Percentiles rank a stretch among this genome's conserved stretches.
Conservation (phyloP, 2,888 invertebrate species). For the Caenorhabditis parvicauda region DNA sequence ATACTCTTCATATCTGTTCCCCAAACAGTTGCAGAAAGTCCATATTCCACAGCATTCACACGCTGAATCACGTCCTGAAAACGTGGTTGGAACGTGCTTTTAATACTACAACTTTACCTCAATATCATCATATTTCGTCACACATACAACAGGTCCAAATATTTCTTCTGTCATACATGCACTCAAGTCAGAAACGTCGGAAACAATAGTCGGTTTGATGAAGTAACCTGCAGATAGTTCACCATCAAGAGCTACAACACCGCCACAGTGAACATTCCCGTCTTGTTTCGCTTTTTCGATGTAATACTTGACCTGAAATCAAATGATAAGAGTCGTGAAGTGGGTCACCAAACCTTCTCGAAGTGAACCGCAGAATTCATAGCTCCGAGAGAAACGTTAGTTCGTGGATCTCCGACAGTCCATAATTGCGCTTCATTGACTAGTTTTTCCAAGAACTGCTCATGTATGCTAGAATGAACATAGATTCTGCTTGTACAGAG, state of each 20-base stretch:
- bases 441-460: slow-evolving; percentile 65
- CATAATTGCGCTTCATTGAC: slow-evolving; percentile 46
- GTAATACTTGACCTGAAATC: slow-evolving; percentile 41
- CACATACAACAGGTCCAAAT: slow-evolving; percentile 69
- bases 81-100: background rate
- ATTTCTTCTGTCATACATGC: slow-evolving; percentile 68
- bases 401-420: slow-evolving; percentile 44
- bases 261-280: slow-evolving; percentile 65
- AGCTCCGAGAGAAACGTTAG: slow-evolving; percentile 64
- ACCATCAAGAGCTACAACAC: slow-evolving; percentile 61
- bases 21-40: slow-evolving; percentile 68
- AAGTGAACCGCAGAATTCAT: slow-evolving; percentile 66
- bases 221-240: slow-evolving; percentile 65
- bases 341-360: slow-evolving; percentile 63
- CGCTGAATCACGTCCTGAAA: slow-evolving; percentile 64
- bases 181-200: slow-evolving; percentile 64
- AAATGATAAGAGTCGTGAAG: background rate
- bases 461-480: slow-evolving; percentile 66
- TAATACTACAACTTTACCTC: slow-evolving; percentile 14
- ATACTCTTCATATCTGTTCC: slow-evolving; percentile 64
- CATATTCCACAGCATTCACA: slow-evolving; percentile 67
- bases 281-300: slow-evolving; percentile 63
- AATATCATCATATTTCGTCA: slow-evolving; percentile 58
- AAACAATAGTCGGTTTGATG: slow-evolving; percentile 66
- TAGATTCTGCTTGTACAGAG: slow-evolving; percentile 68